These are phyloP conservation scores for Caenorhabditis remanei DNA, from an alignment of 1,140 invertebrate species.

Conservation along the genomic window DNA sequence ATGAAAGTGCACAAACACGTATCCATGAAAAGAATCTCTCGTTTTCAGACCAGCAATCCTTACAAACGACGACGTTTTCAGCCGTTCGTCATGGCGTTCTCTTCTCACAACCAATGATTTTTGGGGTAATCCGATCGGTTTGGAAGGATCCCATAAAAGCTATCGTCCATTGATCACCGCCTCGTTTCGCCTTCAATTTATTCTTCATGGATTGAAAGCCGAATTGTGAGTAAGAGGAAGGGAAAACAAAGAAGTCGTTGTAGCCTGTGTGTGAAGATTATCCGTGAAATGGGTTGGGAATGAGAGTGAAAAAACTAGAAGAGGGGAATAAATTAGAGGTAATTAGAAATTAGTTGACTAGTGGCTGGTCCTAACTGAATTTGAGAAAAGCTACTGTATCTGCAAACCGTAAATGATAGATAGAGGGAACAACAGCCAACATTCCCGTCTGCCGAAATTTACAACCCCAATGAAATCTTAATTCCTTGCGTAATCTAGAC, in stretches of 20 bases:
- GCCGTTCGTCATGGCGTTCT: slow-evolving; percentile 8
- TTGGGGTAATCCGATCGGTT: slow-evolving; percentile 44
- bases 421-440: too few relatives aligned
- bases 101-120: slow-evolving; percentile 23
- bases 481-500: too few relatives aligned
- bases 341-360: neutral
- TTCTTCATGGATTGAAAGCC: slow-evolving; percentile 33
- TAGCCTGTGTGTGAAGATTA: neutral
- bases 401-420: too few relatives aligned
- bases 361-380: neutral
- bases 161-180: slow-evolving; percentile 51
- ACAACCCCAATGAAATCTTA: too few relatives aligned
- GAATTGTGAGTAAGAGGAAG: slow-evolving; percentile 13
- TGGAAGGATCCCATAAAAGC: slow-evolving; percentile 49
- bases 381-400: too few relatives aligned
- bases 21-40: neutral
- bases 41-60: slow-evolving; percentile 32
- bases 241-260: neutral
- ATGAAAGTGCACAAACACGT: too few relatives aligned
- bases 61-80: slow-evolving; percentile 21
- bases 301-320: neutral
- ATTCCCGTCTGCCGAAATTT: too few relatives aligned
- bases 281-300: neutral
- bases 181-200: slow-evolving; percentile 37
- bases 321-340: neutral